Evolutionary conservation across 2,113 vertebrate genomes (phyloP).

Genomic region (Mus pahari): DNA sequence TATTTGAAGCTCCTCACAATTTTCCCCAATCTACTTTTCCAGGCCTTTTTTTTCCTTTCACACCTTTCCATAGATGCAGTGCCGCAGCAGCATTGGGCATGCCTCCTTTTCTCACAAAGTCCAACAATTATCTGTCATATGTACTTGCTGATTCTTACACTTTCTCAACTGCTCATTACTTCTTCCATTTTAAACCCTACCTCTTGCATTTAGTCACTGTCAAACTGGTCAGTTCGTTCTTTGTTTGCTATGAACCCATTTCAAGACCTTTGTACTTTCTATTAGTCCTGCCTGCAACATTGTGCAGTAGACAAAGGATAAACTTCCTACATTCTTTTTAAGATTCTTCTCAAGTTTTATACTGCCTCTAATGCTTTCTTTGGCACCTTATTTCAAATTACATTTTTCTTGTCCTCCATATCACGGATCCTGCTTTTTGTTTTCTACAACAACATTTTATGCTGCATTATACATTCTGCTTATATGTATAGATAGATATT

Average conservation of each 20-base stretch:
- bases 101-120: neutral
- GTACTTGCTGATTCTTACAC: neutral
- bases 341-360: neutral
- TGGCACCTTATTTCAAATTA: constrained; percentile 34
- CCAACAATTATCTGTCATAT: neutral
- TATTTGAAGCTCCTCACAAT: constrained; percentile 39
- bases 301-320: neutral
- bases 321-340: constrained; percentile 4
- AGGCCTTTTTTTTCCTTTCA: neutral
- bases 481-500: neutral
- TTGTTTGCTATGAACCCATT: neutral
- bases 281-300: constrained; percentile 7
- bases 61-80: neutral
- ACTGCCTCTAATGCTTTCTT: constrained; percentile 24
- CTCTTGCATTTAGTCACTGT: neutral
- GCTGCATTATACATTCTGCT: neutral
- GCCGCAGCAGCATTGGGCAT: neutral
- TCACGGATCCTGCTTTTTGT: neutral
- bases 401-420: neutral
- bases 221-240: neutral
- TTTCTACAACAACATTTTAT: constrained; percentile 23
- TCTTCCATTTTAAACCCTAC: constrained; percentile 18
- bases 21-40: neutral
- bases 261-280: neutral
- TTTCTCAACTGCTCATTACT: neutral